phyloP scores from a whole-genome alignment of 2,113 vertebrate species.

The Triplophysa siluroides region DNA sequence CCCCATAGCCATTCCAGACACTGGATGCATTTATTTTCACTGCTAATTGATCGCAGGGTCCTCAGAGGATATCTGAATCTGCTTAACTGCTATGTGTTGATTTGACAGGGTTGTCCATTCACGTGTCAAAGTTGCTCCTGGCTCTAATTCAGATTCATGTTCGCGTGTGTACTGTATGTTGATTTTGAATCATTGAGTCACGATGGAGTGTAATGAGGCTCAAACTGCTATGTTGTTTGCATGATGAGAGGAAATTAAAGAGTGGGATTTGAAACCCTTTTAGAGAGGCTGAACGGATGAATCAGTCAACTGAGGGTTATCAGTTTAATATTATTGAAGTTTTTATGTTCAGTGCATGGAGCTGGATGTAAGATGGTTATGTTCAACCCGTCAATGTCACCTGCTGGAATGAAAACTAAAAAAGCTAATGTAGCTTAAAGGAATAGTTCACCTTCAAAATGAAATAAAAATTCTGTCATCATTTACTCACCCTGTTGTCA shows the following conservation, averaged over 20 bases:
- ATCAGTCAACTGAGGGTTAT: slow-evolving; percentile 29
- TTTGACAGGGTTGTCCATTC: slow-evolving; percentile 46
- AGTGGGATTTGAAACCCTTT: slow-evolving; percentile 28
- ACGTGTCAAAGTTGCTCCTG: slow-evolving; percentile 42
- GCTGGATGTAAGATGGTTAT: not conserved
- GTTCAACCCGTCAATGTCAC: not conserved
- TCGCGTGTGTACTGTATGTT: not conserved
- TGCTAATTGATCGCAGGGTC: slow-evolving; percentile 55
- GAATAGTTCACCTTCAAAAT: too few relatives aligned
- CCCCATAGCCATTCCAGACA: slow-evolving; percentile 61
- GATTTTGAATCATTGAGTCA: slow-evolving; percentile 45
- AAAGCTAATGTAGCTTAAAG: too few relatives aligned
- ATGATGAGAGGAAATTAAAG: slow-evolving; percentile 44
- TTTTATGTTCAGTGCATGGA: slow-evolving; percentile 15
- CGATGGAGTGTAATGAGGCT: slow-evolving; percentile 27
- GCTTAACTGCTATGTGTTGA: slow-evolving; percentile 15
- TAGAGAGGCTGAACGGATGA: slow-evolving; percentile 25
- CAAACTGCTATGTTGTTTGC: slow-evolving; percentile 48
- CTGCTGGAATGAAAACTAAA: too few relatives aligned
- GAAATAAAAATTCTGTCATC: too few relatives aligned
- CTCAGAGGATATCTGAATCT: slow-evolving; percentile 48
- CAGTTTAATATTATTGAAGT: slow-evolving; percentile 25
- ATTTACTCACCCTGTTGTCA: too few relatives aligned
- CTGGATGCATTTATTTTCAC: slow-evolving; percentile 61
- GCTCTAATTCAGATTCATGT: slow-evolving; percentile 39